phyloP scores from a whole-genome alignment of 2,797 vertebrate genomes.

The Melanotaenia boesemani region DNA sequence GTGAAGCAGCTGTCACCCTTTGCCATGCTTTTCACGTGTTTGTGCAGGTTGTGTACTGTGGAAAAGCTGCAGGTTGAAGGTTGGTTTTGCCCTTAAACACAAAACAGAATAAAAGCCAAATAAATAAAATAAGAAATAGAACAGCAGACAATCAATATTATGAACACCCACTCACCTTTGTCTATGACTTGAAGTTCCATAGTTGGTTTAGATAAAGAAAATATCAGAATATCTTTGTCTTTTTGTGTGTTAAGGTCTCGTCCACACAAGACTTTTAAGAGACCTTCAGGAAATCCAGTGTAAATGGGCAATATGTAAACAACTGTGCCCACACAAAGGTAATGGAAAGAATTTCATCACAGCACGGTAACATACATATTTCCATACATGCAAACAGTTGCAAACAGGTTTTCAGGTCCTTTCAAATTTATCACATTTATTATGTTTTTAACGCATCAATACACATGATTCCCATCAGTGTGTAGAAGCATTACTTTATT shows the following conservation, averaged over 20 bases:
- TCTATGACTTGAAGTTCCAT: accelerated
- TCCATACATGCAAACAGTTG: not conserved
- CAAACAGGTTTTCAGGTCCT: not conserved
- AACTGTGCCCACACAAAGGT: not conserved
- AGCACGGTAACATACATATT: not conserved
- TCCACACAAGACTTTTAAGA: not conserved
- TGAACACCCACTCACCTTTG: constrained; percentile 5
- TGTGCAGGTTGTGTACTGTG: constrained; percentile 53
- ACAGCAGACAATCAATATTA: constrained; percentile 29
- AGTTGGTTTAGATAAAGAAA: not conserved
- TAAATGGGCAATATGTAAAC: constrained; percentile 39
- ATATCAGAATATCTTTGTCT: not conserved
- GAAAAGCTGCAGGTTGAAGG: constrained; percentile 32
- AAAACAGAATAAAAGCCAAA: not conserved
- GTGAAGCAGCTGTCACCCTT: constrained; percentile 18
- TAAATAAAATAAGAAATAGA: not conserved
- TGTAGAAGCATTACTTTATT: too few species aligned
- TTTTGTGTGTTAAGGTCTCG: not conserved
- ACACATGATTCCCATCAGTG: too few species aligned
- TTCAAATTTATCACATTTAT: not conserved
- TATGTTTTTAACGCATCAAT: too few species aligned
- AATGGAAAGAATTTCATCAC: not conserved
- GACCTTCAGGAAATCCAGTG: not conserved
- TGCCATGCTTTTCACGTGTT: constrained; percentile 55
- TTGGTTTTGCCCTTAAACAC: not conserved